Evolutionary conservation across 2,797 vertebrate genomes (phyloP).

Genomic region (Masticophis lateralis): DNA sequence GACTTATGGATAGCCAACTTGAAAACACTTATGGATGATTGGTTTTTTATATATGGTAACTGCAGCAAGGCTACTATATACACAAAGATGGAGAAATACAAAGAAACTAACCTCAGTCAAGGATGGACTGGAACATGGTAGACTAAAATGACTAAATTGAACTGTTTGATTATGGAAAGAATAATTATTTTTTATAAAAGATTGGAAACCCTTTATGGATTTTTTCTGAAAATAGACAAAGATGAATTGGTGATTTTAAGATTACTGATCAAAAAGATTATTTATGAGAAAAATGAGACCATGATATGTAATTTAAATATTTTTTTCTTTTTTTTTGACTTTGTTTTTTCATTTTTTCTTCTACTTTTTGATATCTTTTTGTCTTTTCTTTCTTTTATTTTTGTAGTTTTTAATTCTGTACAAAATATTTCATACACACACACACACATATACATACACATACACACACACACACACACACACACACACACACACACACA

Average conservation of each 20-base stretch:
- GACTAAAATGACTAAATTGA: neutral
- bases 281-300: neutral
- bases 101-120: neutral
- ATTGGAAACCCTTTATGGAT: neutral
- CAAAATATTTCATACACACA: neutral
- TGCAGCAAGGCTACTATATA: neutral
- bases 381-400: neutral
- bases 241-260: neutral
- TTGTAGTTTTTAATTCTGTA: neutral
- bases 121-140: neutral
- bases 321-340: neutral
- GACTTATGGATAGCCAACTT: neutral
- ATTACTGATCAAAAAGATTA: neutral
- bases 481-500: too few relatives aligned
- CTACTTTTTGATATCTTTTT: neutral
- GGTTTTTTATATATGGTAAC: neutral
- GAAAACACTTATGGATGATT: neutral
- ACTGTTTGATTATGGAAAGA: neutral
- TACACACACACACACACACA: too few relatives aligned
- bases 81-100: neutral
- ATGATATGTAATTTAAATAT: neutral
- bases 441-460: too few relatives aligned
- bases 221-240: neutral
- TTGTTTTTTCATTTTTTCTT: neutral
- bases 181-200: neutral